Evolutionary conservation across 2,888 invertebrate genomes (phyloP), one percentile per base, ranked within the genome.

Genomic region (Drosophila cognata): DNA sequence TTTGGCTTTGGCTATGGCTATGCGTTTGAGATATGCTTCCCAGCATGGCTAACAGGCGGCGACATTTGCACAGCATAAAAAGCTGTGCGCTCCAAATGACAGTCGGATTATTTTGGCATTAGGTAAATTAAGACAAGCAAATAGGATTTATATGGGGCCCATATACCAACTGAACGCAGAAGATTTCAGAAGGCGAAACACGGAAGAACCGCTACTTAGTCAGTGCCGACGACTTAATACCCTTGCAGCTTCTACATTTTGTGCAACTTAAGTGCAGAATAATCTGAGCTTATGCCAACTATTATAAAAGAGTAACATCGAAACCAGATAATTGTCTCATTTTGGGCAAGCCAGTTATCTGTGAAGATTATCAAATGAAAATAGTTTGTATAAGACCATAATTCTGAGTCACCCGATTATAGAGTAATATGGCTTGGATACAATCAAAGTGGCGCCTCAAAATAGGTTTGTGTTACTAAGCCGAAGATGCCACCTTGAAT

Each of bases 71-170:
- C 71, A 63, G 62, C 68, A 70, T 64, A 68, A 71, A 72, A 69
- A 74, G 60, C 66, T 56, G 61, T 62, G 68, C 60, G 65, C 78
- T 63, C 33, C 63, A 60, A 77, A 74, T 58, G 72, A 74, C 71
- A 65, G 59, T 31, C 55, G 74, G 67, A 78, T 77, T 78, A 78
- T 68, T 74, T 77, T 69, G 72, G 82, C 67, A 77, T 82, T 79
- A 79, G 74, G 69, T 77, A 69, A 82, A 84, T 83, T 83, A 81
- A 81, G 86, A 81, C 79, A 86, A 77, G 86, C 77, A 81, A 86
- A 84, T 83, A 74, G 86, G 81, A 79, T 84, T 86, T 84, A 75
- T 79, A 73, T 79, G 71, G 63, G 57, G 33, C 56, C 61, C 63
- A 72, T 76, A 71, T 46, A 74, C 59, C 16, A 33, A 62, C 21